Conservation (phyloP, 1,140 invertebrate genomes). For the Drosophila nannoptera region DNA sequence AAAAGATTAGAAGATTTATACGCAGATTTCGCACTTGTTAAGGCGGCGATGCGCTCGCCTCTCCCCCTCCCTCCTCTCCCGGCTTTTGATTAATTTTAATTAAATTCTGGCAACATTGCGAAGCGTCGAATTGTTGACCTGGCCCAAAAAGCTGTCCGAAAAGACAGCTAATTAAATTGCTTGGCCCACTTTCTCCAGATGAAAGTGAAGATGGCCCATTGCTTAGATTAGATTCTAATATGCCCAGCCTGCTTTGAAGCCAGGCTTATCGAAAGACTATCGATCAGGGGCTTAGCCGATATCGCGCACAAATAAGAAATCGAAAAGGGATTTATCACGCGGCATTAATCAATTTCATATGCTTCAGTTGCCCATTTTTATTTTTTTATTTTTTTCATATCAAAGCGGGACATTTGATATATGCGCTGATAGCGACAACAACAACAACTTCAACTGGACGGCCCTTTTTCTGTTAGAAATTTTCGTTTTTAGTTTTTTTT, state of each 20-base stretch:
- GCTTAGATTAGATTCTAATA: too few relatives aligned
- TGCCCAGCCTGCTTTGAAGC: too few relatives aligned
- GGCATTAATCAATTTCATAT: constrained; percentile 77
- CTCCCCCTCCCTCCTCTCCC: constrained; percentile 1
- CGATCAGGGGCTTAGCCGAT: constrained; percentile 70
- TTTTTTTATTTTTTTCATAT: too few relatives aligned
- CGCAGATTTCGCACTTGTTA: constrained; percentile 69
- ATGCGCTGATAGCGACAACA: constrained; percentile 59
- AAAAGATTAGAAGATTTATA: constrained; percentile 71
- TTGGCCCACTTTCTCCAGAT: neutral
- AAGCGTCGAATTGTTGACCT: neutral
- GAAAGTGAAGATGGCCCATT: neutral
- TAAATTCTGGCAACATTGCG: constrained; percentile 32
- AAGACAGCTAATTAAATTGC: constrained; percentile 29
- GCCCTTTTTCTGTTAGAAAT: neutral
- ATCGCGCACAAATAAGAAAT: constrained; percentile 39
- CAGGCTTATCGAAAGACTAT: constrained; percentile 62
- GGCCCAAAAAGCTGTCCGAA: neutral
- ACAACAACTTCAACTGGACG: constrained; percentile 27
- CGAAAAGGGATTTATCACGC: constrained; percentile 72
- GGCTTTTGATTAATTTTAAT: constrained; percentile 38
- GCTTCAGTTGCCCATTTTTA: constrained; percentile 38
- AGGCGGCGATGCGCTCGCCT: constrained; percentile 27
- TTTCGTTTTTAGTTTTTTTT: neutral
- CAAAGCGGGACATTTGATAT: constrained; percentile 69